Evolutionary conservation across 30 jellyfish, hydroid and myxozoan genomes (phyloP), one percentile per base, ranked within the genome.

Genomic region (Aurelia aurita complex sp. Pacific): DNA sequence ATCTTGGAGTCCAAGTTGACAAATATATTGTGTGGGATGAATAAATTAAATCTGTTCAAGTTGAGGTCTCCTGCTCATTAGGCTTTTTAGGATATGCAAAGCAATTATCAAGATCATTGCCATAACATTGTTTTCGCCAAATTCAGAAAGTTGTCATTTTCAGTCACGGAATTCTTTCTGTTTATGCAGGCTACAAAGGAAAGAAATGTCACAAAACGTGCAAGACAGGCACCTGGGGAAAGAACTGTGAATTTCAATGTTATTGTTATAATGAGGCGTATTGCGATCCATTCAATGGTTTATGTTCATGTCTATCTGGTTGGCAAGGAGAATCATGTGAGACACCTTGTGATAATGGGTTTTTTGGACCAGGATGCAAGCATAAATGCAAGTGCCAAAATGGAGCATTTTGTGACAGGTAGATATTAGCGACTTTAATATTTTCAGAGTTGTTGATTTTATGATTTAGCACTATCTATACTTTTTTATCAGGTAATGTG

Each of bases 301-400:
- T 77, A 67, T 92, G 98, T 94, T 18, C 89, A 6, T 92, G 98
- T 67, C 33, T 86, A 17, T 74, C 88, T 74, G 98, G 98, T 61
- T 92, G 90, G 90, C 69, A 51, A 29, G 98, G 98, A 4, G 81
- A 36, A 38, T 35, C 85, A 8, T 92, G 98, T 77, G 97, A 86
- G 36, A 14, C 85, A 15, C 69, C 89, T 8, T 92, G 98, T 75
- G 75, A 77, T 33, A 59, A 67, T 50, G 80, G 85, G 5, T 75
- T 57, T 61, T 87, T 73, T 87, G 98, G 98, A 8, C 82, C 88
- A 18, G 92, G 87, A 51, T 92, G 98, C 86, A 82, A 73, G 87
- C 51, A 61, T 60, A 69, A 78, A 7, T 92, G 98, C 85, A 32
- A 79, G 38, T 94, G 98, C 67, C 64, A 83, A 59, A 94, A 93